Conservation (phyloP, 92 coral and sea anemone genomes). For the Desmophyllum pertusum region DNA sequence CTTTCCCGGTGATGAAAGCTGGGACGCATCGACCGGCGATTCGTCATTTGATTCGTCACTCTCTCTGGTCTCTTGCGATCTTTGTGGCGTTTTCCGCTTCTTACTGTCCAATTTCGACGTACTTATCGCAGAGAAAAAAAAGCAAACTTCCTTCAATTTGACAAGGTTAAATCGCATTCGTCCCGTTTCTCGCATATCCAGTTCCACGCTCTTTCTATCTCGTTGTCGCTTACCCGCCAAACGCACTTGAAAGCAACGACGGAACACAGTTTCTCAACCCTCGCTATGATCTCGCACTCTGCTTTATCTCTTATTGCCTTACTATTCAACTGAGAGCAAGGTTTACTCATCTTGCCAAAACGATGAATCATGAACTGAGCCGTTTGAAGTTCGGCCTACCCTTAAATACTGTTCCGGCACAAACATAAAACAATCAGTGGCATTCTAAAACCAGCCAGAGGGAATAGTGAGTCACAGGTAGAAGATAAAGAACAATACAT, state of each 20-base stretch:
- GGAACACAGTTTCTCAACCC: conserved; percentile 22
- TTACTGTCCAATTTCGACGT: conserved; percentile 1
- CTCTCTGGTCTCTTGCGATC: background rate
- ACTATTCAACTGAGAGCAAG: conserved; percentile 29
- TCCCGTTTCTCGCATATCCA: conserved; percentile 31
- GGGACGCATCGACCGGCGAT: background rate
- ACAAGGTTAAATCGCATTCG: background rate
- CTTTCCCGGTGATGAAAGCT: too few relatives aligned
- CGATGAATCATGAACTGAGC: background rate
- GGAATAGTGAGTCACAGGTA: too few relatives aligned
- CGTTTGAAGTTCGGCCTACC: background rate
- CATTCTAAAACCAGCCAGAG: background rate
- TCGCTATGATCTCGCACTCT: conserved; percentile 22
- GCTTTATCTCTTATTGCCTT: conserved; percentile 19
- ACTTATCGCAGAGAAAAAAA: background rate
- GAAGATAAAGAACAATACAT: too few relatives aligned
- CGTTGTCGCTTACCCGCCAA: conserved; percentile 23
- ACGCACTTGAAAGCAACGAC: conserved; percentile 26
- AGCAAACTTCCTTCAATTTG: background rate
- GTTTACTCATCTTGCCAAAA: conserved; percentile 17
- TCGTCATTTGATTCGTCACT: background rate
- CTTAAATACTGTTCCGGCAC: background rate
- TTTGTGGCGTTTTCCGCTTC: background rate
- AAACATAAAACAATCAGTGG: background rate
- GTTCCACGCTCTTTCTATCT: conserved; percentile 31